Evolutionary conservation across 2,888 invertebrate species (phyloP).

Genomic region (Apotomis capreana): DNA sequence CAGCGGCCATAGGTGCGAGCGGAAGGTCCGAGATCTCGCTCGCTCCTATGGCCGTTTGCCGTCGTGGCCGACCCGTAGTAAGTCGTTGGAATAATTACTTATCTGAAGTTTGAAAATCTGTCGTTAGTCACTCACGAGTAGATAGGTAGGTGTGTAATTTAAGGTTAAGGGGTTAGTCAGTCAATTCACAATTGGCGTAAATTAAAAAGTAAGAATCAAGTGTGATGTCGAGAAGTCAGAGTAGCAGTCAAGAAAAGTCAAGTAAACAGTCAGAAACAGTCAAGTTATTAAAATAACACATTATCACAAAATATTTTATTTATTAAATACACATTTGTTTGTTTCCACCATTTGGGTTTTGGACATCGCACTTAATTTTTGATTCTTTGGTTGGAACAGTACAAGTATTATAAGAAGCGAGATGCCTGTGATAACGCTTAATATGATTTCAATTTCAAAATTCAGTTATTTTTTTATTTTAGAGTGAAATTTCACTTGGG

Average conservation of each 20-base stretch:
- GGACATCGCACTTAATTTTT: conserved; percentile 79
- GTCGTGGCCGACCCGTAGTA: too few relatives aligned
- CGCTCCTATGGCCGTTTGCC: too few relatives aligned
- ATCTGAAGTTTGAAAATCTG: not conserved
- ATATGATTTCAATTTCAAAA: not conserved
- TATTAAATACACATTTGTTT: conserved; percentile 62
- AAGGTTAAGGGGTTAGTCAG: conserved; percentile 34
- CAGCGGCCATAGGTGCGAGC: too few relatives aligned
- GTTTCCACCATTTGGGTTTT: conserved; percentile 58
- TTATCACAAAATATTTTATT: conserved; percentile 65
- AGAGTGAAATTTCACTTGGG: too few relatives aligned
- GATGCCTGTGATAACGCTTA: not conserved
- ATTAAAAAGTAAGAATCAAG: conserved; percentile 59
- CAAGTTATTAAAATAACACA: conserved; percentile 53
- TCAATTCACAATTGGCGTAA: conserved; percentile 19
- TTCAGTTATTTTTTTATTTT: not conserved
- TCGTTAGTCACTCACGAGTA: not conserved
- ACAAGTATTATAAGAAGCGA: conserved; percentile 8
- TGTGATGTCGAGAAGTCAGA: conserved; percentile 69
- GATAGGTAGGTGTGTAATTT: not conserved
- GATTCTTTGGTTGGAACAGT: conserved; percentile 19
- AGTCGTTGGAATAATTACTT: not conserved
- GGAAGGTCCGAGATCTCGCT: too few relatives aligned
- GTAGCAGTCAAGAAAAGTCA: conserved; percentile 46
- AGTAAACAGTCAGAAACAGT: conserved; percentile 46